Percentiles rank a stretch among this genome's conserved stretches.
Evolutionary conservation across 2,797 vertebrate species (phyloP).

Genomic region (Enteromius thamalakanensis): DNA sequence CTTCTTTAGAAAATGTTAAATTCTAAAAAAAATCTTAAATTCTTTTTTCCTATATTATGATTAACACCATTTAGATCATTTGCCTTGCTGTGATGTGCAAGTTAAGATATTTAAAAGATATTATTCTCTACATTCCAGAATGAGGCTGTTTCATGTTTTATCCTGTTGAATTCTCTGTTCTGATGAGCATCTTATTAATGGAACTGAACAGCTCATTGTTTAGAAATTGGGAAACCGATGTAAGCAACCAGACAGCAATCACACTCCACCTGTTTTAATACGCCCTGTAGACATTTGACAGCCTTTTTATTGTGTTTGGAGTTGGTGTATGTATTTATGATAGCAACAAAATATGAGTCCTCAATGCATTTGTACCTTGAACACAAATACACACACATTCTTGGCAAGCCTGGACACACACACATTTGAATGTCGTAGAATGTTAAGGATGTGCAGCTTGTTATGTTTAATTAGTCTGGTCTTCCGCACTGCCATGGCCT

Average conservation of each 20-base stretch:
- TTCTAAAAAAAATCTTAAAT: background rate
- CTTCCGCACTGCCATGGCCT: conserved; percentile 23
- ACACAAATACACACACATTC: conserved; percentile 16
- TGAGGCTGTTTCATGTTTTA: conserved; percentile 31
- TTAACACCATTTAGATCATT: background rate
- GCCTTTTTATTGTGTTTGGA: background rate
- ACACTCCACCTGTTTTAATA: conserved; percentile 23
- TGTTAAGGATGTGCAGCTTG: conserved; percentile 35
- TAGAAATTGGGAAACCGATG: conserved; percentile 8
- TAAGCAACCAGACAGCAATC: conserved; percentile 4
- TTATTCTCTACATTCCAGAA: conserved; percentile 23
- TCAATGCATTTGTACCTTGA: conserved; percentile 8
- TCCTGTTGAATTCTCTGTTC: conserved; percentile 14
- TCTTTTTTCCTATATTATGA: background rate
- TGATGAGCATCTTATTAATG: conserved; percentile 17
- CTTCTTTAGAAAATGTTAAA: background rate
- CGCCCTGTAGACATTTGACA: conserved; percentile 10
- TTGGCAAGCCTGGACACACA: conserved; percentile 18
- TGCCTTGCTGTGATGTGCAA: background rate
- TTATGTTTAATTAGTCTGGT: conserved; percentile 43
- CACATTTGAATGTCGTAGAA: conserved; percentile 16
- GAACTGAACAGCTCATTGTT: background rate
- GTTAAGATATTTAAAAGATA: background rate
- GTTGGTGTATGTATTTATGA: conserved; percentile 26
- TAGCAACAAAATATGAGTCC: conserved; percentile 18